Conservation (phyloP, 1,140 invertebrate genomes). For the Zaprionus inermis region DNA sequence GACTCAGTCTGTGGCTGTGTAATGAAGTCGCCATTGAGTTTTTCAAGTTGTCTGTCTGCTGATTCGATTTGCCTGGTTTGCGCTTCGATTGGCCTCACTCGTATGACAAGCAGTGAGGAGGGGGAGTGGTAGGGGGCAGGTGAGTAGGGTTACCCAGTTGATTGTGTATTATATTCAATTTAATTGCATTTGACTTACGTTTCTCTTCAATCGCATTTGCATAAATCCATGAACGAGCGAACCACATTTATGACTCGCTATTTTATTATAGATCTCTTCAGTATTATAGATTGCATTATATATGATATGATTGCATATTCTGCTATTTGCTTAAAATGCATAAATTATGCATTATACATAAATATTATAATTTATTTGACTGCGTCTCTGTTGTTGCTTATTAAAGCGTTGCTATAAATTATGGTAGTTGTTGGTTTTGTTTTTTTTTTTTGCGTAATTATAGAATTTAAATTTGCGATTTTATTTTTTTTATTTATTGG, state of each 20-base stretch:
- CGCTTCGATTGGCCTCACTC: slow-evolving; percentile 26
- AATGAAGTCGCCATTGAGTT: slow-evolving; percentile 46
- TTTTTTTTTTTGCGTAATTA: slow-evolving; percentile 8
- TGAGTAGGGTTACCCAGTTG: not conserved
- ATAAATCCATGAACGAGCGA: slow-evolving; percentile 53
- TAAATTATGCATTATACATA: slow-evolving; percentile 15
- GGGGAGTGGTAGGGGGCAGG: not conserved
- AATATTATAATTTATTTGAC: slow-evolving; percentile 7
- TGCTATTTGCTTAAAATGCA: slow-evolving; percentile 12
- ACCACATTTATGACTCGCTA: slow-evolving; percentile 54
- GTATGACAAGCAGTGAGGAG: not conserved
- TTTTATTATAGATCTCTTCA: slow-evolving; percentile 33
- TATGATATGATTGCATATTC: slow-evolving; percentile 45
- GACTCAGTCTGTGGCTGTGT: slow-evolving; percentile 29
- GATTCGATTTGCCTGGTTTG: slow-evolving; percentile 41
- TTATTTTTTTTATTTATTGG: not conserved
- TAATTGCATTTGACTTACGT: slow-evolving; percentile 59
- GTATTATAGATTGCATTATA: slow-evolving; percentile 54
- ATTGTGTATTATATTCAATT: slow-evolving; percentile 29
- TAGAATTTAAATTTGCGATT: slow-evolving; percentile 1
- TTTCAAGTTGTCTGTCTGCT: slow-evolving; percentile 46
- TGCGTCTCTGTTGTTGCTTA: not conserved
- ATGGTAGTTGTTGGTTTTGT: not conserved
- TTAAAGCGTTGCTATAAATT: slow-evolving; percentile 3
- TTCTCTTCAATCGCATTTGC: slow-evolving; percentile 40